Base-by-base conservation (phyloP, 2,888 invertebrate species). In the Schrankia costaestrigalis region DNA sequence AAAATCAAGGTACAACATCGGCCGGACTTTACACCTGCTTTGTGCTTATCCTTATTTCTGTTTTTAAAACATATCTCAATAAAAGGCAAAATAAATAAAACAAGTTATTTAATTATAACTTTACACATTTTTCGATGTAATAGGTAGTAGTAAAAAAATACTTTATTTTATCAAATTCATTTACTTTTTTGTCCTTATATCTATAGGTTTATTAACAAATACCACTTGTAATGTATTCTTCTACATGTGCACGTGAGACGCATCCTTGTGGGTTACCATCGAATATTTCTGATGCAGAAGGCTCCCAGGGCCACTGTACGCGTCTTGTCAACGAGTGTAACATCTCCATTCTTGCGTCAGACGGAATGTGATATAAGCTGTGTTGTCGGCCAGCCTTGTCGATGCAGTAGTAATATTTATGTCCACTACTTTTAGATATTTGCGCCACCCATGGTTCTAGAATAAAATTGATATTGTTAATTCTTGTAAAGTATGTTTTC, bases 391-490 rank as follows among this genome's bases (percentile, higher is more conserved):
- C 67, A 39, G 75, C 73, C 34, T 66, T 65, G 3, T 64, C 72
- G 15, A 71, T 58, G 19, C 68, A 66, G 39, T 66, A 81, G 39
- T 81, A 87, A 54, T 84, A 87, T 47, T 85, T 84, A 31, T 51
- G 46, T 8, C 75, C 74, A 28, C 65, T 72, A 13, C 58, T 72
- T 55, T 81, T 84, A 0, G 86, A 87, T 45, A 85, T 80, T 36
- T 75, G 76, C 4, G 84, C 71, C 25, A 74, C 67, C 87, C 87
- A 87, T 11, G 87, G 84, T 37, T 83, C 87, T 87, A 62, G 26
- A 78, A 79, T 32, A 26, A 11, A 17, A 8, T 11, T 7, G 10
- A 9, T 4, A 7, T 8, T 9, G 6, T 22, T 13, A 6, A 12
- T 8, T 25, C n/a, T n/a, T n/a, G n/a, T n/a, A n/a, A n/a, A n/a